Conservation (phyloP, 37 sponge, comb jelly and placozoan species). For the Theonella swinhoei region DNA sequence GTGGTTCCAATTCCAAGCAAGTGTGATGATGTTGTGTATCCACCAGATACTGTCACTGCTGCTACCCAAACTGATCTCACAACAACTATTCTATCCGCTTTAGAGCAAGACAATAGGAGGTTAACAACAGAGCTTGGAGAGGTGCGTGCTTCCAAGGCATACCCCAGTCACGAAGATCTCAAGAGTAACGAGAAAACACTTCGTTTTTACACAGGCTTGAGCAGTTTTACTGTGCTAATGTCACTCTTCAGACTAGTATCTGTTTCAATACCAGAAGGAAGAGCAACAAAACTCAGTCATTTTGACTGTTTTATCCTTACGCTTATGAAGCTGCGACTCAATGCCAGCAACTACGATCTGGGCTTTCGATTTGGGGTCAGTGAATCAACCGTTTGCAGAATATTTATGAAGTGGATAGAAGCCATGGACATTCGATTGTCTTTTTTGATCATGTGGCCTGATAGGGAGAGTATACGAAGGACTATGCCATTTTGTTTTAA, state of each 20-base stretch:
- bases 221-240: too few relatives aligned
- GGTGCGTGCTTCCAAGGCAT: conserved; percentile 12
- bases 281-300: not conserved
- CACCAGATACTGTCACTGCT: too few relatives aligned
- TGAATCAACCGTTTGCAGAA: conserved; percentile 29
- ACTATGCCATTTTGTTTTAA: conserved; percentile 50
- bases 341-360: conserved; percentile 27
- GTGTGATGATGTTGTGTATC: too few relatives aligned
- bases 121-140: conserved; percentile 5
- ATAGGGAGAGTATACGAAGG: not conserved
- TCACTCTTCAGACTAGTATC: too few relatives aligned
- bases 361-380: conserved; percentile 35
- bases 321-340: conserved; percentile 50
- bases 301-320: conserved; percentile 32
- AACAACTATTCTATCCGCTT: not conserved
- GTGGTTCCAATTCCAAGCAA: too few relatives aligned
- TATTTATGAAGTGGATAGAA: conserved; percentile 25
- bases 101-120: conserved; percentile 29
- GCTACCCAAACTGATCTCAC: conserved; percentile 51
- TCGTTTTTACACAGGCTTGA: too few relatives aligned
- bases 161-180: conserved; percentile 23
- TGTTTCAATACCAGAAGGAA: not conserved
- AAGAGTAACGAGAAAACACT: too few relatives aligned
- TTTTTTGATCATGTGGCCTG: conserved; percentile 30
- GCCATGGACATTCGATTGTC: too few relatives aligned